Evolutionary conservation across 1,140 invertebrate genomes (phyloP), one percentile per base, ranked within the genome.

Genomic region (Eumaeus atala): DNA sequence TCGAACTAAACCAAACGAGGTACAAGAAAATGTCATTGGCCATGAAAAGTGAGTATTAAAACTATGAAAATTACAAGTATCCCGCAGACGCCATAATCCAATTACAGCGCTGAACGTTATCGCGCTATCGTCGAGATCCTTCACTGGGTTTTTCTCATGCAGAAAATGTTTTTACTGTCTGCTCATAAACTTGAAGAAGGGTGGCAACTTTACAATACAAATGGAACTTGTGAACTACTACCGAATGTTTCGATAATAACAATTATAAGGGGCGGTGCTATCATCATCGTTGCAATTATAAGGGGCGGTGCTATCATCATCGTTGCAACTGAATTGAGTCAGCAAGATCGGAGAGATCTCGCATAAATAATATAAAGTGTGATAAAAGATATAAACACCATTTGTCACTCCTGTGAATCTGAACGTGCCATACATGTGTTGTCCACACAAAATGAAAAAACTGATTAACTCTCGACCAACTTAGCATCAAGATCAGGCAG

Each of bases 121-220:
- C 65, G 64, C 67, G 57, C 62, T 62, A 51, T 59, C 58, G 67
- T 75, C 70, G 68, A 70, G 70, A 66, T 68, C 61, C 48, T 72
- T 59, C 66, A 61, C 66, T 49, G 59, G 59, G 66, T 64, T 64
- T 70, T 70, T 64, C 61, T 34, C 66, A 72, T 62, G 71, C 69
- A 70, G 64, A 75, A 77, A 72, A 75, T 73, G 68, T 74, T 72
- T 53, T 62, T 69, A 18, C 63, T 62, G 61, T 67, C 65, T 72
- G 59, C 64, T 36, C 40, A 14, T 44, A 44, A 44, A 36, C 36
- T 56, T 14, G 11, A 35, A 18, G 17, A 56, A 51, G 51, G 51
- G 48, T 48, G 55, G 42, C 51, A 47, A 57, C 28, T 51, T 47
- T 57, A 36, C 48, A 44, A 44, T 16, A 44, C 40, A 44, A 44